phyloP scores from a whole-genome alignment of 2,113 vertebrate genomes.

The Anarrhichthys ocellatus region DNA sequence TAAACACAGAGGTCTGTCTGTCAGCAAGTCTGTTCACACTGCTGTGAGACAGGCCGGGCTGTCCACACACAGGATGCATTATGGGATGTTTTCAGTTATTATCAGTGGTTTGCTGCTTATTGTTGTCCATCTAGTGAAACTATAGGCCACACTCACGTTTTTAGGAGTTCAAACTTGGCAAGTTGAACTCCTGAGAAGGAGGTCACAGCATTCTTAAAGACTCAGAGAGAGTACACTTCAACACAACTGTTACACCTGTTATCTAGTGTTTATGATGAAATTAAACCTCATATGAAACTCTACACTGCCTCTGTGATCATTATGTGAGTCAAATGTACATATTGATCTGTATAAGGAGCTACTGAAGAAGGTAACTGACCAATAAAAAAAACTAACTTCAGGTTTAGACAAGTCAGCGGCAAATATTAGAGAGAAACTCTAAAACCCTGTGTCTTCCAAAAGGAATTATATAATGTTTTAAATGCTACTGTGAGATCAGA shows the following conservation, averaged over 20 bases:
- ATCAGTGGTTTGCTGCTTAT: not conserved
- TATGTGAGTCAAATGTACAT: not conserved
- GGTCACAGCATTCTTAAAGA: not conserved
- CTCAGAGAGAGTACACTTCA: not conserved
- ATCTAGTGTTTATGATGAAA: not conserved
- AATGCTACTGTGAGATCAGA: too few species aligned
- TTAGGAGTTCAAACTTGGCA: too few species aligned
- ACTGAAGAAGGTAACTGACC: too few species aligned
- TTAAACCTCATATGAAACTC: not conserved
- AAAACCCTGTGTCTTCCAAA: too few species aligned
- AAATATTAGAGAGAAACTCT: too few species aligned
- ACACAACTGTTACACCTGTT: not conserved
- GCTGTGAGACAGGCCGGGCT: not conserved
- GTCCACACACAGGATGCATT: not conserved
- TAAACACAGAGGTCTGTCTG: not conserved
- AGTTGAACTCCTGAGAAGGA: too few species aligned
- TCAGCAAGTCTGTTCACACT: not conserved
- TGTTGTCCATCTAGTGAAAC: not conserved
- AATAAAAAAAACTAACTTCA: too few species aligned
- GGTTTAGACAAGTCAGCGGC: too few species aligned
- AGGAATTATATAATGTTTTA: too few species aligned
- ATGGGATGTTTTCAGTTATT: not conserved
- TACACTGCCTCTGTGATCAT: not conserved
- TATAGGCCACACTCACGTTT: not conserved
- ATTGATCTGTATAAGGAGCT: too few species aligned